Percentiles rank a stretch among this genome's conserved stretches.
phyloP scores from a whole-genome alignment of 1,140 invertebrate species.

The Sitobion miscanthi region DNA sequence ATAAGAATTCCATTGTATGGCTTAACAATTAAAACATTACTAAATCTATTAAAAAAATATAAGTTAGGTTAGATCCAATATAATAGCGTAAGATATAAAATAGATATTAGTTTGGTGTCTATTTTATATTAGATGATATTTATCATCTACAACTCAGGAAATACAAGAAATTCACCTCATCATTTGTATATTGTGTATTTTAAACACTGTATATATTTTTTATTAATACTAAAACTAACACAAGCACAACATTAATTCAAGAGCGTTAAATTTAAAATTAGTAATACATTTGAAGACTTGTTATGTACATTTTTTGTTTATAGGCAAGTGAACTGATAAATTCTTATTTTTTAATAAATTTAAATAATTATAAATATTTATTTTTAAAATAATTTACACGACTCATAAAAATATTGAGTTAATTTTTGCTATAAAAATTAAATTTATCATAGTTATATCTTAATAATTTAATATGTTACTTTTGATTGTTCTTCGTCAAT shows the following conservation, averaged over 20 bases:
- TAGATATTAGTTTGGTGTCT: too few relatives aligned
- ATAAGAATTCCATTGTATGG: background rate
- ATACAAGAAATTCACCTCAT: too few relatives aligned
- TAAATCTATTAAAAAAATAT: too few relatives aligned
- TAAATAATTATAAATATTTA: background rate
- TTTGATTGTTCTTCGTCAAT: conserved; percentile 35
- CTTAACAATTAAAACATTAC: background rate
- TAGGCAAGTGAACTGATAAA: background rate
- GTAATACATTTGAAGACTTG: background rate
- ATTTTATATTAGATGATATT: too few relatives aligned
- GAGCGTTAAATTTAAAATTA: background rate
- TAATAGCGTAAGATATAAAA: too few relatives aligned
- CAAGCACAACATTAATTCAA: too few relatives aligned
- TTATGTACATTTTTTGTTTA: background rate
- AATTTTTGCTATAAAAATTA: background rate
- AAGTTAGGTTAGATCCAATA: too few relatives aligned
- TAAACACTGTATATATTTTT: too few relatives aligned
- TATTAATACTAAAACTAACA: background rate
- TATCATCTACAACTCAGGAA: too few relatives aligned
- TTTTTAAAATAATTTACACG: background rate
- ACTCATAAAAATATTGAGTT: background rate
- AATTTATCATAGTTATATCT: background rate
- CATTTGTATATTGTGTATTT: too few relatives aligned
- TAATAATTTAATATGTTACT: conserved; percentile 22
- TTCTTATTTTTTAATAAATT: background rate